These are phyloP conservation scores for Choloepus hoffmanni DNA, from an alignment of 2,113 vertebrate genomes.

Conservation along the genomic window DNA sequence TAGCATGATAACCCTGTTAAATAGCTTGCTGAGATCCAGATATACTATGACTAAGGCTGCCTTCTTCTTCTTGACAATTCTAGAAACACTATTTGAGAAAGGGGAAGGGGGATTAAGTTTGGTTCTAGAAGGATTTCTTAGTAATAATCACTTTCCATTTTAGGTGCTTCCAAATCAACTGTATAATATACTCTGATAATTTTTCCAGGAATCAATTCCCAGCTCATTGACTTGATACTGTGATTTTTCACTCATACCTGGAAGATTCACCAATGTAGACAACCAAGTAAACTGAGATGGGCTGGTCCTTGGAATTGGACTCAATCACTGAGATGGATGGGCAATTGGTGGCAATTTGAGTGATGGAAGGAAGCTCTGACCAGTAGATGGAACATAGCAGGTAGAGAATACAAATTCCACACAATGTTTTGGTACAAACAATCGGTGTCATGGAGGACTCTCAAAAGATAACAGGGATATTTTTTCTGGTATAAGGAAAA, in stretches of 20 bases:
- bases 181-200: slow-evolving; percentile 18
- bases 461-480: background rate
- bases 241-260: slow-evolving; percentile 2
- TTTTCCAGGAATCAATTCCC: slow-evolving; percentile 21
- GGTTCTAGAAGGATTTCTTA: slow-evolving; percentile 55
- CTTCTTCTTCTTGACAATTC: slow-evolving; percentile 33
- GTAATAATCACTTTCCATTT: slow-evolving; percentile 32
- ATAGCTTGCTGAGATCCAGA: slow-evolving; percentile 32
- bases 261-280: background rate
- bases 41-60: background rate
- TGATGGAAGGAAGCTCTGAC: slow-evolving; percentile 15
- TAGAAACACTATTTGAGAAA: slow-evolving; percentile 5
- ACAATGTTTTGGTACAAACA: background rate
- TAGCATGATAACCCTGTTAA: background rate
- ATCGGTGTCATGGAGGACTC: background rate
- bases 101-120: background rate
- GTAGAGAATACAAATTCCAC: background rate
- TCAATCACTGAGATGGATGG: background rate
- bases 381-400: background rate
- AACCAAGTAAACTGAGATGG: background rate
- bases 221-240: background rate
- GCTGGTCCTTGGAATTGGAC: background rate
- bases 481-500: too few relatives aligned
- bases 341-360: background rate
- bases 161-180: slow-evolving; percentile 38